Evolutionary conservation across 2,888 invertebrate genomes (phyloP).

Genomic region (Sipha maydis): DNA sequence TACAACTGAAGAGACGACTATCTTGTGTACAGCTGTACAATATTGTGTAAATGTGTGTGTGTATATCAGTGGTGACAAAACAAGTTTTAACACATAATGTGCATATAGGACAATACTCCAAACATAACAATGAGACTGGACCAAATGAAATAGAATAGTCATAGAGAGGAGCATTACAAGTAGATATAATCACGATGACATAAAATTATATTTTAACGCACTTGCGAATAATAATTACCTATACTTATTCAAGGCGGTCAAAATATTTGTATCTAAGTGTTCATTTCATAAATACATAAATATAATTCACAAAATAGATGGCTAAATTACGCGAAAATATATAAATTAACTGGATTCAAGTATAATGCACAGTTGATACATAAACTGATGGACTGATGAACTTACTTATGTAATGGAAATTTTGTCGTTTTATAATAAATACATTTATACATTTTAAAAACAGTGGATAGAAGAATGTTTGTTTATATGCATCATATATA

Average conservation of each 20-base stretch:
- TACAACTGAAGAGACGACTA: no score
- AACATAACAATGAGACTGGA: background rate
- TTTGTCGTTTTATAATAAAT: slow-evolving; percentile 11
- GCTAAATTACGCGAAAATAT: background rate
- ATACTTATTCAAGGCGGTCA: no score
- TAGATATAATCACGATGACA: background rate
- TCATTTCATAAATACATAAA: no score
- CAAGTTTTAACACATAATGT: background rate
- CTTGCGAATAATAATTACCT: no score
- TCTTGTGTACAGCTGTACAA: no score
- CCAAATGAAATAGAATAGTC: background rate
- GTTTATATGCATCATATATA: background rate
- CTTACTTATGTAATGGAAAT: slow-evolving; percentile 1
- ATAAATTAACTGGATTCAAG: no score
- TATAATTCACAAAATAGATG: no score
- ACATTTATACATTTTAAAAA: background rate
- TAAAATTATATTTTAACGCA: no score
- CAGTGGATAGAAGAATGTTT: slow-evolving; percentile 34
- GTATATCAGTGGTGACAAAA: background rate
- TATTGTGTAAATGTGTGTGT: background rate
- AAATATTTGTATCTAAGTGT: no score
- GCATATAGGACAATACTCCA: background rate
- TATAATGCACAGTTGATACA: no score
- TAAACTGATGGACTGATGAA: no score
- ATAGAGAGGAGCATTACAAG: background rate